Base-by-base conservation (phyloP, 2,888 invertebrate genomes). In the Lasioglossum leucozonium region DNA sequence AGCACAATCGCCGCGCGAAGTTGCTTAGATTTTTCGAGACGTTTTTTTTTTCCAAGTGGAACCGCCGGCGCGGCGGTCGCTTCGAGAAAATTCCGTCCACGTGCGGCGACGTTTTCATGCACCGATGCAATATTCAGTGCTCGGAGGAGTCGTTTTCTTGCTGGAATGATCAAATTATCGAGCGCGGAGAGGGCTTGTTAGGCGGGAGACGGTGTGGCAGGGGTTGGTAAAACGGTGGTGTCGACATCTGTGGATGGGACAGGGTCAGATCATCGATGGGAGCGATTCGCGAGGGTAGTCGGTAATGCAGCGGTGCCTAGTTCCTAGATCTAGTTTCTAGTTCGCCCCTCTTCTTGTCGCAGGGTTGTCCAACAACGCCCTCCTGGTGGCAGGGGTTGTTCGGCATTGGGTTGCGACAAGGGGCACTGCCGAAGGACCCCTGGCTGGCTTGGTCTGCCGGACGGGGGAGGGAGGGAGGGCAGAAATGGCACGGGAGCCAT, bases 281-380 rank as follows among this genome's bases (percentile, higher is more conserved):
- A 16, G 51, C 51, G 80, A 51, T 69, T 74, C 65, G 72, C 30
- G 42, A 75, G 73, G 79, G 75, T 86, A 79, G 94, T 93, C 94
- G 94, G 93, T 93, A 94, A 92, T 87, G 91, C 90, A 94, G 94
- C 82, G 34, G 72, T 62, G 67, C 80, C 87, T 91, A 87, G 90
- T 91, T 77, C 79, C 88, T 90, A 89, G 79, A 51, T 77, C 90
- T 90, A 88, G 90, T 88, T 84, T 82, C 90, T 86, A 82, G 79
- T 22, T 10, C 78, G 55, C 58, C 73, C 69, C 47, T 37, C 74
- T 11, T 22, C 67, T 67, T 74, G 55, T 11, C 42, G 62, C 80
- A 92, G 92, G 93, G 92, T 79, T 92, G 93, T 89, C 91, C 92
- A 91, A 91, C 90, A 51, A 79, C 75, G 34, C 76, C 75, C 74